Evolutionary conservation across 2,888 invertebrate species (phyloP).

Genomic region (Xestia c-nigrum): DNA sequence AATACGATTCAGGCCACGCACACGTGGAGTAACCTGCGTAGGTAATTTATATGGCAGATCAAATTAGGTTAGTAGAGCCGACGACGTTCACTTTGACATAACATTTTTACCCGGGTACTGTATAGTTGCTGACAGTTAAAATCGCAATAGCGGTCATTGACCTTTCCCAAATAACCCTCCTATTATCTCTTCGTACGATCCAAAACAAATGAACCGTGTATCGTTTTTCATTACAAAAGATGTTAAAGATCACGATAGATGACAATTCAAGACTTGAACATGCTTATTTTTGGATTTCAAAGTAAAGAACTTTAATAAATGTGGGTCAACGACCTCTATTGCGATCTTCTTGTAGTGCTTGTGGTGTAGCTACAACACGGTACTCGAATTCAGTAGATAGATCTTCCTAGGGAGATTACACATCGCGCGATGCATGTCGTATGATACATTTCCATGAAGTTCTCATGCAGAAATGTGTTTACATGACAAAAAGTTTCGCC

Average conservation of each 20-base stretch:
- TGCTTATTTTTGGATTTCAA: too few species aligned
- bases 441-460: neutral
- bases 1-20: slow-evolving; percentile 1
- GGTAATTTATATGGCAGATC: neutral
- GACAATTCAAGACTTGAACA: too few species aligned
- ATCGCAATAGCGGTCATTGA: too few species aligned
- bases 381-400: neutral
- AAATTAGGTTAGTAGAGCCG: neutral
- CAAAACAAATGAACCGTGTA: too few species aligned
- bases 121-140: neutral
- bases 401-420: neutral
- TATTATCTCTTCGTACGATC: too few species aligned
- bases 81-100: neutral
- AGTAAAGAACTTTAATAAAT: too few species aligned
- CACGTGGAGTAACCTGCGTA: neutral
- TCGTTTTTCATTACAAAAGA: too few species aligned
- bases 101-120: neutral
- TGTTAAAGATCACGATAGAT: too few species aligned
- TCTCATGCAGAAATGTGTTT: neutral
- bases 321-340: too few species aligned
- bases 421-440: neutral
- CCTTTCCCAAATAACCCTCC: too few species aligned
- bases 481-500: neutral
- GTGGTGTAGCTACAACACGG: neutral
- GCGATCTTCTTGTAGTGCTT: too few species aligned